Base-by-base conservation (phyloP, 2,888 invertebrate species). In the Anoplius nigerrimus region DNA sequence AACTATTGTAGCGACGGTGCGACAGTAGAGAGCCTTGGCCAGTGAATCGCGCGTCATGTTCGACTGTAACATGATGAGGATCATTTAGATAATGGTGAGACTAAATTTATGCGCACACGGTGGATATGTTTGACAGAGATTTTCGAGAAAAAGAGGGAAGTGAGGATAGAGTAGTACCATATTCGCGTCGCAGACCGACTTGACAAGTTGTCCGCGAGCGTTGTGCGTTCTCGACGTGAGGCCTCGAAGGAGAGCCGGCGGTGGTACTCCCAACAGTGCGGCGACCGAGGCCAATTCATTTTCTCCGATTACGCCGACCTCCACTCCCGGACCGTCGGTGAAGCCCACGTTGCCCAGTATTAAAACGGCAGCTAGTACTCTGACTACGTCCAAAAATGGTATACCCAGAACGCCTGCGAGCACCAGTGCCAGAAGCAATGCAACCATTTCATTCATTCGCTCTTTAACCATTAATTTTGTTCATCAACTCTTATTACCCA, bases 1-100 rank as follows among this genome's bases (percentile, higher is more conserved):
- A 27, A 98, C 96, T 81, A 98, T 97, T 21, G 98, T 97, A 18
- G 97, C 97, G 18, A 98, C 97, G 11, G 97, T 97, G 79, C 98
- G 94, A 88, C 97, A 97, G 89, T 98, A 98, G 42, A 98, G 91
- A 18, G 98, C 97, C 89, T 97, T 96, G 42, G 97, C 96, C 80
- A 97, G 90, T 68, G 96, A 94, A 90, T 98, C 95, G 79, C 97
- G 91, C n/a, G 95, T 95, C 91, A 94, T 93, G 85, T 95, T 95
- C 13, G 97, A 96, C 92, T 92, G 80, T 65, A 80, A 77, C 74
- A 69, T n/a, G n/a, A n/a, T n/a, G n/a, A n/a, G n/a, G n/a, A n/a
- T n/a, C n/a, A n/a, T n/a, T n/a, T n/a, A n/a, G n/a, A n/a, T n/a
- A n/a, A n/a, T n/a, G n/a, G n/a, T n/a, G n/a, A n/a, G n/a, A n/a